phyloP scores from a whole-genome alignment of 2,797 vertebrate genomes.

The Eptatretus atami region DNA sequence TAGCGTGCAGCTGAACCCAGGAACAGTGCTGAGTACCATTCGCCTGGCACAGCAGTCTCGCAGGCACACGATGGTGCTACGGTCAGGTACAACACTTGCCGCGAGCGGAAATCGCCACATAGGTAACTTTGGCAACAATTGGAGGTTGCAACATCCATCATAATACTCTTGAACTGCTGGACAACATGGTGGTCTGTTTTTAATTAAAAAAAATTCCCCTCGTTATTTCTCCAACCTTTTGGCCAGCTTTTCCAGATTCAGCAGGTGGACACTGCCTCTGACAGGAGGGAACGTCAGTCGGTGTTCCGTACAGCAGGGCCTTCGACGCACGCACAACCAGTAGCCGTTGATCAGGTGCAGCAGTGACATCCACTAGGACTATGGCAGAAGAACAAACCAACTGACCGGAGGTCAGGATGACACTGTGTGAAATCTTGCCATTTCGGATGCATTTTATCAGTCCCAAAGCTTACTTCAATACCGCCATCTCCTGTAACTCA shows the following conservation, averaged over 20 bases:
- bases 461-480: too few species aligned
- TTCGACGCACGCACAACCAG: constrained; percentile 24
- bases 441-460: too few species aligned
- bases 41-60: constrained; percentile 74
- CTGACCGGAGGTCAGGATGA: too few species aligned
- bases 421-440: too few species aligned
- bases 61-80: constrained; percentile 76
- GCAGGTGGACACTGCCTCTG: constrained; percentile 96
- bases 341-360: constrained; percentile 1
- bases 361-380: background rate
- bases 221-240: constrained; percentile 9
- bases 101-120: constrained; percentile 42
- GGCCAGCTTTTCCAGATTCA: constrained; percentile 99
- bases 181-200: background rate
- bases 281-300: constrained; percentile 67
- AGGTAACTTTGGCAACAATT: constrained; percentile 19
- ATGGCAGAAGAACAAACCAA: too few species aligned
- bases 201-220: background rate
- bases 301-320: constrained; percentile 88
- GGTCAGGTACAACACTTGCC: constrained; percentile 87
- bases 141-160: constrained; percentile 3
- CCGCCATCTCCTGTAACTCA: too few species aligned
- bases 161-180: background rate
- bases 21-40: constrained; percentile 92
- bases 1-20: constrained; percentile 78